These are phyloP conservation scores for Phrynocephalus versicolor DNA, from an alignment of 2,113 vertebrate species.

Conservation along the genomic window DNA sequence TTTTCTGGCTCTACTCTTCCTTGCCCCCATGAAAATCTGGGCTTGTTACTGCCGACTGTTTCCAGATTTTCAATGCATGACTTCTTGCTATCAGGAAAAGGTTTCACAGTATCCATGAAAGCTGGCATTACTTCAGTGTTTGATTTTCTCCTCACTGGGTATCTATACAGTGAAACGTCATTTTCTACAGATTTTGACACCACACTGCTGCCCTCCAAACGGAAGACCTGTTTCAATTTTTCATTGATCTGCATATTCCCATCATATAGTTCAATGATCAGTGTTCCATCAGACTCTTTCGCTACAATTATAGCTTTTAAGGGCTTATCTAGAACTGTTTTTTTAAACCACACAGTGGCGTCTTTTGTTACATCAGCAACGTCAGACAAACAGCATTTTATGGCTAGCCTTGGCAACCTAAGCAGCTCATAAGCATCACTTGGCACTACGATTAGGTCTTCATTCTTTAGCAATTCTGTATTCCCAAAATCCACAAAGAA, in stretches of 20 bases:
- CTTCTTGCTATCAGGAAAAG: slow-evolving; percentile 25
- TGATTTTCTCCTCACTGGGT: slow-evolving; percentile 5
- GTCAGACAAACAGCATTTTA: slow-evolving; percentile 86
- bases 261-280: slow-evolving; percentile 87
- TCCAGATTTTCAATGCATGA: neutral
- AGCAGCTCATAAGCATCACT: slow-evolving; percentile 82
- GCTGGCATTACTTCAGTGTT: slow-evolving; percentile 28
- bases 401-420: slow-evolving; percentile 87
- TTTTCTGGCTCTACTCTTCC: slow-evolving; percentile 37
- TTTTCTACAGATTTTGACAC: neutral
- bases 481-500: slow-evolving; percentile 97
- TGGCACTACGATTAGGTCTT: slow-evolving; percentile 83
- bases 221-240: slow-evolving; percentile 79
- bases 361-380: slow-evolving; percentile 73
- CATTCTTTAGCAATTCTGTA: slow-evolving; percentile 72
- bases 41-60: slow-evolving; percentile 11
- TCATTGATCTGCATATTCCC: slow-evolving; percentile 81
- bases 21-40: neutral
- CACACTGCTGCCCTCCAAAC: slow-evolving; percentile 31
- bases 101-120: neutral
- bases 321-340: slow-evolving; percentile 69
- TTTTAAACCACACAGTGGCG: slow-evolving; percentile 83
- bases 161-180: neutral
- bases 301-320: slow-evolving; percentile 84
- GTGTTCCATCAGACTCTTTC: slow-evolving; percentile 84